phyloP scores from a whole-genome alignment of 2,113 vertebrate species.

The Lophius piscatorius region DNA sequence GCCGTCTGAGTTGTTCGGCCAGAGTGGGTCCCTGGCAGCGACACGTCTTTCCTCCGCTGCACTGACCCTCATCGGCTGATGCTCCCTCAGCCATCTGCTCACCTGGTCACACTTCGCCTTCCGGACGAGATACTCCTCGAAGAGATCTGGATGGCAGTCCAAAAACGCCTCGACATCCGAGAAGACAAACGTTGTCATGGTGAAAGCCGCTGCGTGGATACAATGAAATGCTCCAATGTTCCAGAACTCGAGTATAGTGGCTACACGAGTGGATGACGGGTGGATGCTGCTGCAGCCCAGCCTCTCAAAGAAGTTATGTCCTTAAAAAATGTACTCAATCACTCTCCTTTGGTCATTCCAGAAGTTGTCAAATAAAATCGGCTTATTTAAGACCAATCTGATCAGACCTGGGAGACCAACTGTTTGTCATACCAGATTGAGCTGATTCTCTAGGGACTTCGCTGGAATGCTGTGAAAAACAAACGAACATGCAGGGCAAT shows the following conservation, averaged over 20 bases:
- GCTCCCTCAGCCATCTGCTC: constrained; percentile 77
- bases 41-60: constrained; percentile 66
- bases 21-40: constrained; percentile 58
- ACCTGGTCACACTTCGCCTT: constrained; percentile 79
- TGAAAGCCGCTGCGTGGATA: constrained; percentile 27
- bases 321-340: constrained; percentile 29
- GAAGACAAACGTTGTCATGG: constrained; percentile 81
- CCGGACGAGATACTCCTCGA: constrained; percentile 80
- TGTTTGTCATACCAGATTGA: constrained; percentile 59
- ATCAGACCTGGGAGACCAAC: constrained; percentile 43
- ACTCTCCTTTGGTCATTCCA: constrained; percentile 5
- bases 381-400: constrained; percentile 29
- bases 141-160: constrained; percentile 82
- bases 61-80: constrained; percentile 69
- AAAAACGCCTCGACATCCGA: constrained; percentile 83
- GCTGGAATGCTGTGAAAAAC: constrained; percentile 15
- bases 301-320: constrained; percentile 31
- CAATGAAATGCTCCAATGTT: constrained; percentile 7
- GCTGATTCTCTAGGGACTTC: constrained; percentile 35
- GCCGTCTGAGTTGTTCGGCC: constrained; percentile 71
- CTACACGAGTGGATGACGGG: background rate
- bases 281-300: constrained; percentile 31
- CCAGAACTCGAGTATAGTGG: constrained; percentile 35
- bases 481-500: constrained; percentile 26
- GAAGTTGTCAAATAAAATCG: constrained; percentile 15